Evolutionary conservation across 2,113 vertebrate genomes (phyloP).

Genomic region (Spilogale gracilis): DNA sequence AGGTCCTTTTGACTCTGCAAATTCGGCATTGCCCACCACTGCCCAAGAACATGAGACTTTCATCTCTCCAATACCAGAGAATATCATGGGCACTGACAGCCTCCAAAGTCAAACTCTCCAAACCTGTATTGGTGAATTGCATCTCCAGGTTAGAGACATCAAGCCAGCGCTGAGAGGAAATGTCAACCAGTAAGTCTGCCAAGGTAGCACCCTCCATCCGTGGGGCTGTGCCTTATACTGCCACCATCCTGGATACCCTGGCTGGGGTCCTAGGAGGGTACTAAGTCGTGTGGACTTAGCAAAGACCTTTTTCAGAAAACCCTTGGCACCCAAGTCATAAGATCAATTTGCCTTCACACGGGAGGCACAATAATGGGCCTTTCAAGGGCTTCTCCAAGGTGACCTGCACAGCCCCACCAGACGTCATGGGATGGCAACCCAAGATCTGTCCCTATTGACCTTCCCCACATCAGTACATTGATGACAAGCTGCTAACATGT

Average conservation of each 20-base stretch:
- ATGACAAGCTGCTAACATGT: rapidly evolving
- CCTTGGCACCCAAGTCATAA: background rate
- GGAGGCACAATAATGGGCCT: background rate
- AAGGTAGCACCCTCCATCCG: background rate
- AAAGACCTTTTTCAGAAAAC: background rate
- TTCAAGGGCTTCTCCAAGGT: background rate
- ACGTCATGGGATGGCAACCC: background rate
- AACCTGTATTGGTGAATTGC: background rate
- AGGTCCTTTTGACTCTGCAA: background rate
- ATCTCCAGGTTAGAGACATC: background rate
- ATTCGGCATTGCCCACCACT: background rate
- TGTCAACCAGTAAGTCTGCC: background rate
- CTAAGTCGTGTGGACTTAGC: background rate
- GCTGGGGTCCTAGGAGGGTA: background rate
- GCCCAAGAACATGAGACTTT: background rate
- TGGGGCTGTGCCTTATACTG: background rate
- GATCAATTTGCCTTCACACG: background rate
- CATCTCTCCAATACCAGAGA: background rate
- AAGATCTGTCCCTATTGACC: background rate
- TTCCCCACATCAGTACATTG: background rate
- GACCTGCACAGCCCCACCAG: no score
- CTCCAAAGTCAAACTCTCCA: background rate
- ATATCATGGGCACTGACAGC: background rate
- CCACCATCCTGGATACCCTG: background rate
- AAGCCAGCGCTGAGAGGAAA: background rate